Conservation (phyloP, 2,797 vertebrate genomes). For the Oceanodroma leucorhoa region DNA sequence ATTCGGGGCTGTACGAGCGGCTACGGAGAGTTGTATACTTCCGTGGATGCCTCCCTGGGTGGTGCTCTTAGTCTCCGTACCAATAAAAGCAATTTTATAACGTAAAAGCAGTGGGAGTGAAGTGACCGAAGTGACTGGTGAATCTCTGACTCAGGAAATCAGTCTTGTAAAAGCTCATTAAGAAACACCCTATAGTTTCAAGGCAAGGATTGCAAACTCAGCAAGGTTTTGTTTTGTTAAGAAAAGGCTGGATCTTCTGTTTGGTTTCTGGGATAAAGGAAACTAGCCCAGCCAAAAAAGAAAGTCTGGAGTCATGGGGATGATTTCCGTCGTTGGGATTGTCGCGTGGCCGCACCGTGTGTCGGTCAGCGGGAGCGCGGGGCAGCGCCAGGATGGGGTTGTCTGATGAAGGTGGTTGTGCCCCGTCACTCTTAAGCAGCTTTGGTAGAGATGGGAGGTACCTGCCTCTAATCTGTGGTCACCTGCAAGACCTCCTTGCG, state of each 20-base stretch:
- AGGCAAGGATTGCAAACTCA: not conserved
- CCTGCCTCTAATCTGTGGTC: not conserved
- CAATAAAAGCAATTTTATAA: not conserved
- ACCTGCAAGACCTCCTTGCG: not conserved
- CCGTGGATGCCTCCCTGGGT: not conserved
- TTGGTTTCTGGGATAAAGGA: not conserved
- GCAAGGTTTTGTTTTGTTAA: not conserved
- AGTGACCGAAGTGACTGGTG: not conserved
- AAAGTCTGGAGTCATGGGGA: not conserved
- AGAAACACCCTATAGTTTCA: not conserved
- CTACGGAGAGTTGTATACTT: not conserved
- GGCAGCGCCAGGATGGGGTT: not conserved
- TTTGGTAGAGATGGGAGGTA: not conserved
- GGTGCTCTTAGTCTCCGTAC: not conserved
- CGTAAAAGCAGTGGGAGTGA: not conserved
- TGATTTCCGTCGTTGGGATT: not conserved
- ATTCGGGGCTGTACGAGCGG: not conserved
- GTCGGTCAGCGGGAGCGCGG: fast-evolving
- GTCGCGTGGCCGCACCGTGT: fast-evolving
- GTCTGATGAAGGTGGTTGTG: not conserved
- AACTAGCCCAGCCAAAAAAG: not conserved
- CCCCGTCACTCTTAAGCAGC: not conserved
- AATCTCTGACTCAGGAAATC: not conserved
- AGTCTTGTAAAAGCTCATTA: not conserved
- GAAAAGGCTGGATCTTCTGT: not conserved